These are phyloP conservation scores for Larimichthys crocea DNA, from an alignment of 2,113 vertebrate species.

Conservation along the genomic window DNA sequence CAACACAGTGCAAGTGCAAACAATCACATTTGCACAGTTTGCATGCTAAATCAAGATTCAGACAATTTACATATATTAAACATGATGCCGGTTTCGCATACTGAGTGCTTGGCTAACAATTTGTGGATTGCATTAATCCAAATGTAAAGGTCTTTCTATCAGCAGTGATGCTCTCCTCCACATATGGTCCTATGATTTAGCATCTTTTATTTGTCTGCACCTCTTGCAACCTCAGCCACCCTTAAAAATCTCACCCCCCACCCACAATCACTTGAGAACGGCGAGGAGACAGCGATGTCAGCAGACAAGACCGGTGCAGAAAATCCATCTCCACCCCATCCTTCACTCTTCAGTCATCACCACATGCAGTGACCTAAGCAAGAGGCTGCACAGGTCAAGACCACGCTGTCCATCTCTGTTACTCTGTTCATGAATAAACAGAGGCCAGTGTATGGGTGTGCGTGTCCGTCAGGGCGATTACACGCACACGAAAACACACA, in stretches of 20 bases:
- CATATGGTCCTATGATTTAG: neutral
- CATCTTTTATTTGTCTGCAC: neutral
- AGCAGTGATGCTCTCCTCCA: neutral
- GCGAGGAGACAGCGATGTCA: conserved; percentile 18
- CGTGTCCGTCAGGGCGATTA: conserved; percentile 53
- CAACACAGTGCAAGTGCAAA: conserved; percentile 14
- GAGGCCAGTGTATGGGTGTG: conserved; percentile 60
- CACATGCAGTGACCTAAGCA: conserved; percentile 61
- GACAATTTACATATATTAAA: conserved; percentile 18
- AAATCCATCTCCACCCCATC: conserved; percentile 32
- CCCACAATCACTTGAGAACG: conserved; percentile 15
- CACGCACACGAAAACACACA: conserved; percentile 36
- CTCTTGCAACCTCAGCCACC: conserved; percentile 7
- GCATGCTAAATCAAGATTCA: neutral
- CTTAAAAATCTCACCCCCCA: neutral
- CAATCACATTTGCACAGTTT: conserved; percentile 8
- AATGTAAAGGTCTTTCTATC: neutral
- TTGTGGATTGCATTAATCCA: neutral
- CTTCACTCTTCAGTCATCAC: conserved; percentile 55
- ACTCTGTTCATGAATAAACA: conserved; percentile 65
- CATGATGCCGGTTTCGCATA: neutral
- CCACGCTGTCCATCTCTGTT: conserved; percentile 65
- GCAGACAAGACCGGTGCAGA: conserved; percentile 18
- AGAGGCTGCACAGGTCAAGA: conserved; percentile 57
- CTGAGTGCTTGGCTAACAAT: neutral